Base-by-base conservation (phyloP, 2,888 invertebrate species). In the Lepas anatifera region DNA sequence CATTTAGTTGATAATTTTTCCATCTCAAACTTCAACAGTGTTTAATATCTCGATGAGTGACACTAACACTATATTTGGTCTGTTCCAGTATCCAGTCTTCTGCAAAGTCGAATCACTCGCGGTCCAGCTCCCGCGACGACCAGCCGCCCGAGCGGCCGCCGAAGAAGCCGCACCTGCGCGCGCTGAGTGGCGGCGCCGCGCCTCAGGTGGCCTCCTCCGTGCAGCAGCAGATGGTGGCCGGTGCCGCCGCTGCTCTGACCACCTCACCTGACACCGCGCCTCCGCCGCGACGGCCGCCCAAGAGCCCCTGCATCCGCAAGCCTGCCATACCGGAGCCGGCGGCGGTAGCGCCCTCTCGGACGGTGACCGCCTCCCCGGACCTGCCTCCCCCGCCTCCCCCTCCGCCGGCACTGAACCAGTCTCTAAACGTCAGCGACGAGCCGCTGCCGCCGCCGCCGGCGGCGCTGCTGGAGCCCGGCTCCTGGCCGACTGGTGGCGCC, bases 141-240 rank as follows among this genome's bases (percentile, higher is more conserved):
- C 69, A 69, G 16, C 78, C 78, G 35, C 78, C 89, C 1, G 89
- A 88, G 75, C 81, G 89, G 74, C 90, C 90, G 18, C 89, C 89
- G 6, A 90, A 90, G 79, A 89, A 89, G 79, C 87, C 89, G 3
- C 85, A 86, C 76, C 80, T 87, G 71, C 78, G 86, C 74, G 81
- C 85, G 22, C 85, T 85, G 27, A 69, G 58, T 18, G 18, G 50
- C 64, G 67, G 64, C 29, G 63, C 64, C 3, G 67, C 11, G n/a
- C 64, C 69, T 16, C 69, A 43, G 58, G 58, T 69, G 43, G 58
- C 69, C 22, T 39, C 69, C 11, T n/a, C 64, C 25, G 35, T 37
- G 37, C 64, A 64, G n/a, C 35, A 39, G n/a, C 35, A 39, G 64
- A n/a, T 64, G 64, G n/a, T n/a, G n/a, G n/a, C n/a, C n/a, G n/a